phyloP scores from a whole-genome alignment of 2,113 vertebrate species.

The Cercopithecus mona region DNA sequence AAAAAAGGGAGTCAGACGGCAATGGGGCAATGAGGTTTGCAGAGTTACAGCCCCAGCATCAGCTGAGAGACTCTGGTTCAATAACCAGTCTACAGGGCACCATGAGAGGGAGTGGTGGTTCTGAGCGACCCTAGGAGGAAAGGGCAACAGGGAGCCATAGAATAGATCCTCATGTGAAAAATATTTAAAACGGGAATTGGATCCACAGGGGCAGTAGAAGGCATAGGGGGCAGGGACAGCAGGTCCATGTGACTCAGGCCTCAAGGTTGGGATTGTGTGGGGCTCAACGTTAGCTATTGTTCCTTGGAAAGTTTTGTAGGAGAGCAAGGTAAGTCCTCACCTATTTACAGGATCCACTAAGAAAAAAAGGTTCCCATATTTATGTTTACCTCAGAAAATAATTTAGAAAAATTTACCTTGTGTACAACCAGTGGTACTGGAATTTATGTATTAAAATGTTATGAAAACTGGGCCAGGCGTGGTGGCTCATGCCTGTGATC shows the following conservation, averaged over 20 bases:
- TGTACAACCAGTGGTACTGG: background rate
- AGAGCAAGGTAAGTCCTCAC: background rate
- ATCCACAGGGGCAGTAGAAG: background rate
- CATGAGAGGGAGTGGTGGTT: background rate
- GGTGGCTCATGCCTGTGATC: no score
- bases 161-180: background rate
- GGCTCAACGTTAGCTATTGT: background rate
- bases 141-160: background rate
- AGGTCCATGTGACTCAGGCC: background rate
- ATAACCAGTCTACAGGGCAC: background rate
- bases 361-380: background rate
- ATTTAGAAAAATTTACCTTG: background rate
- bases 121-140: background rate
- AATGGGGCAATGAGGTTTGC: background rate
- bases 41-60: background rate
- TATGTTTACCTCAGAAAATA: background rate
- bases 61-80: background rate
- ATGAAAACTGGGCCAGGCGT: background rate
- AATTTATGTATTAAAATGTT: conserved; percentile 7
- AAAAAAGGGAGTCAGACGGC: background rate
- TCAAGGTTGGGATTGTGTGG: background rate
- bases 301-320: background rate
- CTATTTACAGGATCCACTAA: background rate
- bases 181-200: background rate
- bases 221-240: background rate